Conservation (phyloP, 2,888 invertebrate genomes). For the Megamerina dolium region DNA sequence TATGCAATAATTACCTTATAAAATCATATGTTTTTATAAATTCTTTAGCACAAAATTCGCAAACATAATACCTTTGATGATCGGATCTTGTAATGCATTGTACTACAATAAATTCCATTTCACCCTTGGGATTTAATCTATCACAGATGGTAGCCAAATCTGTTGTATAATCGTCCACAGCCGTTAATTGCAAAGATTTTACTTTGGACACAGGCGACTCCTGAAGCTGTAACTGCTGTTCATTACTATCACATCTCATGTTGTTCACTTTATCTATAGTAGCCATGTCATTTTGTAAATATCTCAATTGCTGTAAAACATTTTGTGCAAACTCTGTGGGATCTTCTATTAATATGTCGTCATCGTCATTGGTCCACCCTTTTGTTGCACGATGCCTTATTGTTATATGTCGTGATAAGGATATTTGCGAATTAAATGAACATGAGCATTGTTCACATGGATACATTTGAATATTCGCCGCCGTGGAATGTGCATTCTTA, state of each 20-base stretch:
- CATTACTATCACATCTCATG: no score
- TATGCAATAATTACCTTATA: constrained; percentile 26
- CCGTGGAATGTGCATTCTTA: not conserved
- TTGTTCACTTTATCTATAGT: no score
- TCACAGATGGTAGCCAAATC: not conserved
- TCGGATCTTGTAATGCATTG: not conserved
- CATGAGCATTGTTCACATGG: not conserved
- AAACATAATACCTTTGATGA: not conserved
- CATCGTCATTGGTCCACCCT: not conserved
- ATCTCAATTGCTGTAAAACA: not conserved
- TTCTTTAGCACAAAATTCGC: not conserved
- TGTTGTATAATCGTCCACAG: not conserved
- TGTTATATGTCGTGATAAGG: not conserved
- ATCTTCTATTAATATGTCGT: not conserved
- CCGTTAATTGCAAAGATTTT: not conserved
- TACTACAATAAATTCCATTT: not conserved
- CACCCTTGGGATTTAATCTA: not conserved
- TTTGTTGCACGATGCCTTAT: not conserved
- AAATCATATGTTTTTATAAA: constrained; percentile 19
- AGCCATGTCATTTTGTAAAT: not conserved
- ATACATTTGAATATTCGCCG: not conserved
- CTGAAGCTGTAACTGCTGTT: no score
- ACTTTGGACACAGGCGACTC: no score
- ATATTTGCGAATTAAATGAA: not conserved
- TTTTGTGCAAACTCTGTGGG: not conserved